These are phyloP conservation scores for Anastrepha obliqua DNA, from an alignment of 1,140 invertebrate species.

Conservation along the genomic window DNA sequence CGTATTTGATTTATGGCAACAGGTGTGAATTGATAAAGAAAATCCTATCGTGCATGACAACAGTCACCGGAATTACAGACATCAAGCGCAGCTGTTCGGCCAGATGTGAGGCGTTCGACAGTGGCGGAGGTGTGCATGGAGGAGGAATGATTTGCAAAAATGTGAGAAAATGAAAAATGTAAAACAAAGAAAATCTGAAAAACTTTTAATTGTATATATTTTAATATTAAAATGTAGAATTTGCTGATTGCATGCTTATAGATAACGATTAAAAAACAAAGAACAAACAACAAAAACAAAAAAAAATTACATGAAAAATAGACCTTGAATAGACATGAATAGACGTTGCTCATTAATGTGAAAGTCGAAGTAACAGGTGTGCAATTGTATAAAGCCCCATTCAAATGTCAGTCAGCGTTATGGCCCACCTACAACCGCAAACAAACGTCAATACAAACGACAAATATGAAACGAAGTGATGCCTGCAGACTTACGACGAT, in stretches of 20 bases:
- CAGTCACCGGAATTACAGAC: neutral
- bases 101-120: neutral
- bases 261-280: neutral
- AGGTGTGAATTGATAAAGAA: constrained; percentile 14
- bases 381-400: too few relatives aligned
- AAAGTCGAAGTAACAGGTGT: neutral
- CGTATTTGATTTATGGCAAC: constrained; percentile 31
- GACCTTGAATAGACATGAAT: too few relatives aligned
- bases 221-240: neutral
- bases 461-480: too few relatives aligned
- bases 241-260: neutral
- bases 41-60: neutral
- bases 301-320: too few relatives aligned
- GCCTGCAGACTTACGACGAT: too few relatives aligned
- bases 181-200: too few relatives aligned
- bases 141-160: neutral
- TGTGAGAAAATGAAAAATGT: neutral
- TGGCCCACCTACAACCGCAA: too few relatives aligned
- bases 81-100: neutral
- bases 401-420: too few relatives aligned
- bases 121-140: too few relatives aligned
- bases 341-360: neutral
- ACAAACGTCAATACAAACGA: too few relatives aligned
- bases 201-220: neutral
- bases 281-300: too few relatives aligned